Evolutionary conservation across 2,888 invertebrate species (phyloP), one percentile per base, ranked within the genome.

Genomic region (Latheticus oryzae): DNA sequence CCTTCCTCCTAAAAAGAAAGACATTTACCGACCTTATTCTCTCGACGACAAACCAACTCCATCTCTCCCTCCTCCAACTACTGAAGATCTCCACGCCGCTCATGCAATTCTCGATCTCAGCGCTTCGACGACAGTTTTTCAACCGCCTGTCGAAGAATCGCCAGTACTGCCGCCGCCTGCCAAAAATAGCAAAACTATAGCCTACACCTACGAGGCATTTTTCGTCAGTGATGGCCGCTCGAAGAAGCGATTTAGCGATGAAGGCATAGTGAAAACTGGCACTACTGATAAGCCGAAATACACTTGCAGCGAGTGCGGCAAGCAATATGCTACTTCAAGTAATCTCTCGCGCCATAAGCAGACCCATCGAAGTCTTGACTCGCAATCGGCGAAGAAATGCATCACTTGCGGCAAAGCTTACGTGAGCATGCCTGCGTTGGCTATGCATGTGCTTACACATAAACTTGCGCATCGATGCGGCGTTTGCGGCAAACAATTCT

Each of bases 361-460:
- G 79, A 95, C 95, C 0, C 95, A 95, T 77, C 85, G 94, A 32
- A 93, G 95, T 72, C 84, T 97, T 38, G 97, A 97, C 81, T 95
- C 95, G 7, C 89, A 92, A 70, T 88, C 93, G 62, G 97, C 97
- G 32, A 95, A 95, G 80, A 93, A 94, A 72, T 97, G 97, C 79
- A 90, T 91, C 73, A 93, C 94, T 67, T 97, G 97, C 80, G 93
- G 94, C 67, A 96, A 97, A 80, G 94, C 95, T 7, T 97, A 97
- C 81, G 97, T 97, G 47, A 94, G 93, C 67, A 97, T 97, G 97
- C 97, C 97, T 0, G 97, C 97, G 1, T 84, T 97, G 52, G 94
- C 97, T 38, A 96, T 94, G 90, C 95, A 93, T 78, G 87, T 94
- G 61, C 85, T 91, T 42, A 97, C 95, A 42, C 97, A 97, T 82